These are phyloP conservation scores for Chondrosia reniformis DNA, from an alignment of 37 sponge, comb jelly and placozoan species.

Conservation along the genomic window DNA sequence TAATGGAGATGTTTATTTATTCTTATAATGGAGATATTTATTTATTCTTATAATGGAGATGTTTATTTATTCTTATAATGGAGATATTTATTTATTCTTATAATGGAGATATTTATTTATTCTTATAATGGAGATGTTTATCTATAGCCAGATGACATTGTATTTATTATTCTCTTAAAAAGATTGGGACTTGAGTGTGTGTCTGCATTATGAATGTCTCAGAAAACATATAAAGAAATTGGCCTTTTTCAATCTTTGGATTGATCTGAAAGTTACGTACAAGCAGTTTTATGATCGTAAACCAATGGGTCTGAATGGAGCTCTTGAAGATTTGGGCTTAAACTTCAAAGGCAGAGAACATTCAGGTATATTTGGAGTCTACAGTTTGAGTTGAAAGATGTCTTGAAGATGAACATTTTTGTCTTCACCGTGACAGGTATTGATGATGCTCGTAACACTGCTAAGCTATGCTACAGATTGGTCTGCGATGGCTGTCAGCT, in stretches of 20 bases:
- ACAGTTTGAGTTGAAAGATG: too few species aligned
- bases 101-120: too few species aligned
- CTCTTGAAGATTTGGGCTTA: slow-evolving; percentile 69
- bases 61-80: background rate
- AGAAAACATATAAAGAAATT: slow-evolving; percentile 67
- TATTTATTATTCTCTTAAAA: background rate
- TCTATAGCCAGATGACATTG: background rate
- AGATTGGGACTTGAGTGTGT: slow-evolving; percentile 89
- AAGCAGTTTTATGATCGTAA: slow-evolving; percentile 53
- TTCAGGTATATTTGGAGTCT: slow-evolving; percentile 73
- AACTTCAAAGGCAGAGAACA: slow-evolving; percentile 73
- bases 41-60: too few species aligned
- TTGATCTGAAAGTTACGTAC: slow-evolving; percentile 64
- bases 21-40: too few species aligned
- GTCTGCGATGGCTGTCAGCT: slow-evolving; percentile 64
- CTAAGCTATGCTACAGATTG: slow-evolving; percentile 66
- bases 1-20: too few species aligned
- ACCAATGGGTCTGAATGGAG: slow-evolving; percentile 70
- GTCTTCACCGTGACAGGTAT: slow-evolving; percentile 36
- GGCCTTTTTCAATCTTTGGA: slow-evolving; percentile 71
- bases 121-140: too few species aligned
- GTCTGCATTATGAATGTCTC: slow-evolving; percentile 70
- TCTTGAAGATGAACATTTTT: too few species aligned
- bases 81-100: background rate
- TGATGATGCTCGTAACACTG: slow-evolving; percentile 88